These are phyloP conservation scores for Frankliniella intonsa DNA, from an alignment of 2,888 invertebrate genomes.

Conservation along the genomic window DNA sequence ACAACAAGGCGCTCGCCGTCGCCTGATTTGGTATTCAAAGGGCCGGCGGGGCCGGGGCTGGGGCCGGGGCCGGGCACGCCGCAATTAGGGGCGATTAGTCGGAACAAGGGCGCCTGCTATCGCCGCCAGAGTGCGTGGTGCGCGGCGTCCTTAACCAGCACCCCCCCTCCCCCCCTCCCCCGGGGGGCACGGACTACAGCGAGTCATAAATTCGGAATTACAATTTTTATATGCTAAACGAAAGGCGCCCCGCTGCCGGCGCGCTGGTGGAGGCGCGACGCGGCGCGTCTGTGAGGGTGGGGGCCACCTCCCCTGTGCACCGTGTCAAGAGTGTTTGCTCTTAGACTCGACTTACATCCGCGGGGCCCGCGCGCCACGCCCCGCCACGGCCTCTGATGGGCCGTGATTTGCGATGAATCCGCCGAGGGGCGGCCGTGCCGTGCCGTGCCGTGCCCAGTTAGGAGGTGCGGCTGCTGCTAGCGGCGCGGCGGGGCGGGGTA, in stretches of 20 bases:
- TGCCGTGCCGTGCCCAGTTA: background rate
- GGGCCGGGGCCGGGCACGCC: background rate
- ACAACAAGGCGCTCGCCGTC: background rate
- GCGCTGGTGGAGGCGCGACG: background rate
- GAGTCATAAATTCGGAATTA: background rate
- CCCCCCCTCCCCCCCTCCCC: too few relatives aligned
- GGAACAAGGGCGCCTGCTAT: constrained; percentile 16
- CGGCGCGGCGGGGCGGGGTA: background rate
- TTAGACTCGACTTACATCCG: background rate
- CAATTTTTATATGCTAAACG: constrained; percentile 16
- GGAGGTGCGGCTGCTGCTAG: background rate
- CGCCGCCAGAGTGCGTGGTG: background rate
- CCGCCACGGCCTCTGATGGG: background rate
- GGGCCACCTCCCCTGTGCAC: background rate
- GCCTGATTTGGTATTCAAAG: constrained; percentile 26
- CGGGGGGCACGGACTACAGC: too few relatives aligned
- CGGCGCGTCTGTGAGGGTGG: background rate
- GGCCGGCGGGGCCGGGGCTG: background rate
- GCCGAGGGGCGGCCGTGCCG: background rate
- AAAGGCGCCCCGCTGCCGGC: background rate
- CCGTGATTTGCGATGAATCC: constrained; percentile 6
- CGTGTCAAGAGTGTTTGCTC: background rate
- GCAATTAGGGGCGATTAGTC: constrained; percentile 17
- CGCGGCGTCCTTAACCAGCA: too few relatives aligned
- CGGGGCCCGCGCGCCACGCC: background rate